Base-by-base conservation (phyloP, 2,888 invertebrate species). In the Criorhina ranunculi region DNA sequence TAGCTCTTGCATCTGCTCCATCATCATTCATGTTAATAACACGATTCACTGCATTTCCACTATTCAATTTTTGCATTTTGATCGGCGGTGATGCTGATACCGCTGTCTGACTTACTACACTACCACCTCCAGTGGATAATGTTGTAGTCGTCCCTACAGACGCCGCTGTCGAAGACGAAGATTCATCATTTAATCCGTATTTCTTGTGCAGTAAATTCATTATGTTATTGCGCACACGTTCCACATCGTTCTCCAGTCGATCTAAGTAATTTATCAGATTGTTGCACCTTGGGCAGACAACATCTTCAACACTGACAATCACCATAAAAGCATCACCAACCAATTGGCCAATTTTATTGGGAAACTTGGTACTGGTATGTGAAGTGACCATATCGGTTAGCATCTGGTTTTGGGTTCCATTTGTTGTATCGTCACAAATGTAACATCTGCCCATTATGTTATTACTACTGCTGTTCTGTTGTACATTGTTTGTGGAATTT, bases 311-410 rank as follows among this genome's bases (percentile, higher is more conserved):
- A 69, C 92, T 92, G 2, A 93, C 91, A 75, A 93, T 91, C 2
- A 93, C 93, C 88, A 92, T 89, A 87, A 92, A 93, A 7, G 91
- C 91, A 88, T 93, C 92, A 31, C 93, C 93, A 67, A 93, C 91
- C 57, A 93, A 88, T 88, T 92, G 92, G 1, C 92, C 93, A 86
- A 93, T 91, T 90, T 93, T 93, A 86, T 92, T 92, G 62, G 93
- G 92, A 66, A 93, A 90, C 83, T 92, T 92, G 62, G 92, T 92
- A 62, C 91, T 90, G 9, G 92, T 91, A 87, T 91, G 91, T 33
- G 91, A 88, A 66, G 93, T 92, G 49, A 88, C 87, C 88, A 91
- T 90, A 37, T 92, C 92, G 44, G 91, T 90, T 0, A 92, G 87
- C 9, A 89, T 87, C 70, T 91, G 90, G 19, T 89, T 89, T 69